Base-by-base conservation (phyloP, 2,113 vertebrate species). In the Gulo gulo region DNA sequence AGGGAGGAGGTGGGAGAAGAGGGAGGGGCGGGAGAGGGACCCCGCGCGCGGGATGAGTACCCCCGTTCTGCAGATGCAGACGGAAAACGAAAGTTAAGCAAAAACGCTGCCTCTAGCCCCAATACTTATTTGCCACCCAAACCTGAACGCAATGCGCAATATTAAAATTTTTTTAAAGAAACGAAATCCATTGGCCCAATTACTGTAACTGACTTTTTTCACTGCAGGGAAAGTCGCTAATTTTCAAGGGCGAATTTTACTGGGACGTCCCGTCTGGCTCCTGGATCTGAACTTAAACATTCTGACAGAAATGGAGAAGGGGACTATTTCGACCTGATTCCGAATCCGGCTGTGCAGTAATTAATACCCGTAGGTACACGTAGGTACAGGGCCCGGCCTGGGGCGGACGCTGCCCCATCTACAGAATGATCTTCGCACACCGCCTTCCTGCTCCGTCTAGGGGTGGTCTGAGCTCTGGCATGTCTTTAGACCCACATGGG, bases 101-200 rank as follows among this genome's bases (percentile, higher is more conserved):
- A 2, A 61, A 88, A 91, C 14, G 1, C 31, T 12, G 79, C 87
- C 76, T 79, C 71, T 39, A 34, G 6, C 36, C 45, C 1, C 39
- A 20, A 2, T 36, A 34, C 6, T 4, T 39, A 71, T 42, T 91
- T 57, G 45, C 36, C 71, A 31, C 50, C 24, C 71, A 36, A 31
- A 34, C 50, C 31, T 18, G 29, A 95, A 95, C 45, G 59, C 84
- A 61, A 57, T 11, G 11, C 3, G 39, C 42, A 65, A 0, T n/a
- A 34, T 80, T 23, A 26, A 61, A 85, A 26, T 29, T 0, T 20
- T 74, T 78, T 65, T 73, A 91, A 90, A 84, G 42, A 96, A 96
- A 98, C 87, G 96, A 97, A 97, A 96, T 97, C 29, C 63, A 94
- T 13, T 31, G 73, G 16, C 45, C 45, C 69, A 24, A 7, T 47